Evolutionary conservation across 2,113 vertebrate genomes (phyloP), one percentile per base, ranked within the genome.

Genomic region (Phyllostomus hastatus): DNA sequence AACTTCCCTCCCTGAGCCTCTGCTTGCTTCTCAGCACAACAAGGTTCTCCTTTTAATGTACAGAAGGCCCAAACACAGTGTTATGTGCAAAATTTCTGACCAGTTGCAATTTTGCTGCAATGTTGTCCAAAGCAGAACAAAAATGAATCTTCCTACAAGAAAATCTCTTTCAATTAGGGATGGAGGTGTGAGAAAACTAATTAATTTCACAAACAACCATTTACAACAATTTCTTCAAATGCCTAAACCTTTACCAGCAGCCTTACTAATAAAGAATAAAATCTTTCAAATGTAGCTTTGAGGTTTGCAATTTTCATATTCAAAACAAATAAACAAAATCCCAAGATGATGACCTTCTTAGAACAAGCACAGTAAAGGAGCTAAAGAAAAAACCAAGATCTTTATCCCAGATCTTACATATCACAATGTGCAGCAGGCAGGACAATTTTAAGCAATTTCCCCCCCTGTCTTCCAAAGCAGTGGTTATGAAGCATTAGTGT

Each of bases 191-290:
- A 96, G 4, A 90, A 35, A 94, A 84, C 35, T 88, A 83, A 82
- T 64, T 54, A 66, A 54, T 89, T 54, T 84, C 79, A 94, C 9
- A 66, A 81, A 33, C n/a, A 94, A 52, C 31, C 64, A 87, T 93
- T 76, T 89, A 76, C 54, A 93, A 50, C 57, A 66, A 57, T 84
- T 86, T 70, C 43, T 94, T 88, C 81, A 88, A 91, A 94, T 43
- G n/a, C 50, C 22, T 80, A 0, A 26, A 57, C 52, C 41, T 94
- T 64, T 94, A 81, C 46, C 26, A 94, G 64, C 75, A 90, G 41
- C 41, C 61, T 91, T 57, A 57, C 48, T 61, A 89, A 73, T 17
- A 82, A 84, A 90, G 57, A 90, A 88, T 46, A 87, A 90, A 78
- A 79, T 41, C 35, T 64, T 96, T 83, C 28, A 66, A 28, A 95